Evolutionary conservation across 2,888 invertebrate species (phyloP), one percentile per base, ranked within the genome.

Genomic region (Pyrgus malvae): DNA sequence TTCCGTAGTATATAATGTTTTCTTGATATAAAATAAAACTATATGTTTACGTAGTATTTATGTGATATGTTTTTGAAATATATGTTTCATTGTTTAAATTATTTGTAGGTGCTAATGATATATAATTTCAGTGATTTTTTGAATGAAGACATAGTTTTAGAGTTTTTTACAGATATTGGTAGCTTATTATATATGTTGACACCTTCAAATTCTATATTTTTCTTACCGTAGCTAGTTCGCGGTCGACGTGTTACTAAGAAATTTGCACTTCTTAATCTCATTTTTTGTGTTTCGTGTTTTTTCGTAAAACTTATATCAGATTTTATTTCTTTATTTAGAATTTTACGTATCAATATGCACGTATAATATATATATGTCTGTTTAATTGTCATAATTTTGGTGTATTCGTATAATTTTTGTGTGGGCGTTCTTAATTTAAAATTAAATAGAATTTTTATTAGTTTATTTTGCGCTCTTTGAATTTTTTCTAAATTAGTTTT

Each of bases 341-440:
- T 41, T 42, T 50, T 50, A 25, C 29, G 40, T 19, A 42, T 42
- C 8, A 50, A 14, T n/a, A 50, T 16, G n/a, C 50, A 50, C 7
- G 42, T 42, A 16, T 50, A 14, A 33, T 42, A 50, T 29, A 12
- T 31, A 31, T 50, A 50, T 23, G 41, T 29, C 31, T 41, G 41
- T 5, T 16, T 35, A 8, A 41, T 17, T 9, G 31, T 50, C 35
- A 50, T 21, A 29, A 41, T 21, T 41, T 23, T 48, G 7, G 48
- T 48, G 3, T 48, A 27, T 17, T 17, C 17, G 27, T 48, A 48
- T 2, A 48, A 14, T 19, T 38, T 49, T n/a, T 11, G 17, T 6
- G 49, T 40, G 6, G 27, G 11, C 1, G 49, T 40, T 29, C 12
- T 9, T 27, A 27, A 48, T 9, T 38, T 12, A 27, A 25, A 48